Conservation (phyloP, 2,888 invertebrate species). For the Oconnorella tubifera region DNA sequence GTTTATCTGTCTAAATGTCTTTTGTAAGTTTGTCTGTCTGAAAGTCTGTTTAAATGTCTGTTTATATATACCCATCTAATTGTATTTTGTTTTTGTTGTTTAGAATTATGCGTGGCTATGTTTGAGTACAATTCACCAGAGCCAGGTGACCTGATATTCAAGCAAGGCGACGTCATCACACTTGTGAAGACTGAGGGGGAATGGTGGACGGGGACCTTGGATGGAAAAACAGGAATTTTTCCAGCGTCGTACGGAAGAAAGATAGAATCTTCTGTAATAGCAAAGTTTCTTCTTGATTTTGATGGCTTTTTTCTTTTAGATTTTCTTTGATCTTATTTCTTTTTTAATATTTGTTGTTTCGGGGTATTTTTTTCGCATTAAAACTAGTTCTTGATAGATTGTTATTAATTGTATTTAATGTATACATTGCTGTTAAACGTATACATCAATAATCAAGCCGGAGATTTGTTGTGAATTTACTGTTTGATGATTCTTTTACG, state of each 20-base stretch:
- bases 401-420: neutral
- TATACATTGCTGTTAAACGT: neutral
- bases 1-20: too few species aligned
- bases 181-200: constrained; percentile 89
- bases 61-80: too few species aligned
- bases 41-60: too few species aligned
- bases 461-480: too few species aligned
- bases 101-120: constrained; percentile 45
- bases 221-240: constrained; percentile 82
- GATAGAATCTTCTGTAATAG: constrained; percentile 24
- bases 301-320: neutral
- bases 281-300: neutral
- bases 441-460: too few species aligned
- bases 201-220: constrained; percentile 96
- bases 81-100: neutral
- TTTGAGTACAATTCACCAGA: constrained; percentile 61
- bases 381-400: too few species aligned
- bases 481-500: too few species aligned
- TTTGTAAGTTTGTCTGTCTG: too few species aligned
- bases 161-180: constrained; percentile 76
- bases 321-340: neutral
- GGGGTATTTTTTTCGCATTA: too few species aligned
- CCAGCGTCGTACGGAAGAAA: constrained; percentile 86
- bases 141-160: constrained; percentile 84
- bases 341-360: neutral